Evolutionary conservation across 2,888 invertebrate species (phyloP), one percentile per base, ranked within the genome.

Genomic region (Clusia tigrina): DNA sequence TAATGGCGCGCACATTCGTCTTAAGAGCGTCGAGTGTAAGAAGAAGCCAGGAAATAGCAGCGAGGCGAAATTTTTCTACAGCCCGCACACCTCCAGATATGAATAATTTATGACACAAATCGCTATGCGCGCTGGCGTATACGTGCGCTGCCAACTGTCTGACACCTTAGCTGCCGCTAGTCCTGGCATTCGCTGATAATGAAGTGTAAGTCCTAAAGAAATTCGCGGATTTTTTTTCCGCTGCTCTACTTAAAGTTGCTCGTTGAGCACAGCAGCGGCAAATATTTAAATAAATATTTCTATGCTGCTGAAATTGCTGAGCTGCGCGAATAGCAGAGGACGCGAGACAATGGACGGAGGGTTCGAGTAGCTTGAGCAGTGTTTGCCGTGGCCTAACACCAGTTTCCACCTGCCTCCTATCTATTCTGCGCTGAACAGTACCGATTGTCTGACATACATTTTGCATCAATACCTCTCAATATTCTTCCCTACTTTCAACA

Each of bases 101-200:
- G 66, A 67, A 67, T 67, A 67, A 67, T 67, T 67, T 67, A 67
- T 67, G 65, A 62, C 67, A 58, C 65, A 63, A 61, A 65, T 65
- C 63, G 60, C 60, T 53, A 51, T 55, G 52, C 55, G 58, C 58
- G 48, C 22, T 23, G 52, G 42, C 6, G 42, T 12, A 3, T 42
- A 42, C 42, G 42, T 42, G 60, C 51, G 17, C 10, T 26, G 38
- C 18, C 48, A 48, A 2, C 38, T 17, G 18, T n/a, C 22, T 42
- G 20, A 20, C 48, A 15, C 5, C 22, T 15, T 18, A 9, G 20
- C 22, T 48, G 2, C 2, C 22, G 42, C 42, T n/a, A 15, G 42
- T n/a, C 12, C 20, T 9, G 54, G 12, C 12, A 18, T 20, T 10
- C 37, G 54, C 38, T 38, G 58, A 55, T 58, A 63, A 63, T 63